A percentile compares a stretch with the other conserved stretches of the same genome.
phyloP scores from a whole-genome alignment of 1,140 invertebrate genomes.

The Papilio machaon region DNA sequence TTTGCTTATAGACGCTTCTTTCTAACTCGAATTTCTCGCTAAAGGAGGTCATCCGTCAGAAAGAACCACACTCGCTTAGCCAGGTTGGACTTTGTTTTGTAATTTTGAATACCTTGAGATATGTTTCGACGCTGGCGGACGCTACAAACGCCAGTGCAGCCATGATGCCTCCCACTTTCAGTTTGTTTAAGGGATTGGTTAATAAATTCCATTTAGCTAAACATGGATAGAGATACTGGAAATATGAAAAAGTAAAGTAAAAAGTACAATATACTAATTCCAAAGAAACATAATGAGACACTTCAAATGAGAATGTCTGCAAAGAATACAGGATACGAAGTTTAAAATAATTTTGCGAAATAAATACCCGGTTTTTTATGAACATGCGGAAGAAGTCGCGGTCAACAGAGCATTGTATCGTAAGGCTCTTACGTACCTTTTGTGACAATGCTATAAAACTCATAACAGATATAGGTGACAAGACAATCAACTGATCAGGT shows the following conservation, averaged over 20 bases:
- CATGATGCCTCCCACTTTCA: conserved; percentile 86
- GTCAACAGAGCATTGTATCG: background rate
- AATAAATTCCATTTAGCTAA: conserved; percentile 81
- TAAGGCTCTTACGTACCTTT: conserved; percentile 62
- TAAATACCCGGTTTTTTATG: background rate
- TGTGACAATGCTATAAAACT: conserved; percentile 95
- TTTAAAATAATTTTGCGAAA: too few species aligned
- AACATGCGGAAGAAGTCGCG: background rate
- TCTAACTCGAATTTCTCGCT: too few species aligned
- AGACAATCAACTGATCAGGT: conserved; percentile 95
- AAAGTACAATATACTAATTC: conserved; percentile 12
- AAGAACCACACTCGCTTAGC: too few species aligned
- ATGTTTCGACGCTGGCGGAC: conserved; percentile 86
- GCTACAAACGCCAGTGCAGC: conserved; percentile 86
- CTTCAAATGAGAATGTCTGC: too few species aligned
- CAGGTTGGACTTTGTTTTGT: background rate
- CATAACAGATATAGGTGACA: conserved; percentile 94
- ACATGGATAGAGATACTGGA: conserved; percentile 83
- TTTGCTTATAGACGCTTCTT: too few species aligned
- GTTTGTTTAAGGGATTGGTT: conserved; percentile 81
- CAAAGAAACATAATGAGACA: too few species aligned
- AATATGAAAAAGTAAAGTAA: conserved; percentile 34
- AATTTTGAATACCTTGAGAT: conserved; percentile 82
- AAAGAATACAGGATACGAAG: too few species aligned
- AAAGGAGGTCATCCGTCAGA: too few species aligned